Evolutionary conservation across 2,113 vertebrate genomes (phyloP).

Genomic region (Elanoides forficatus): DNA sequence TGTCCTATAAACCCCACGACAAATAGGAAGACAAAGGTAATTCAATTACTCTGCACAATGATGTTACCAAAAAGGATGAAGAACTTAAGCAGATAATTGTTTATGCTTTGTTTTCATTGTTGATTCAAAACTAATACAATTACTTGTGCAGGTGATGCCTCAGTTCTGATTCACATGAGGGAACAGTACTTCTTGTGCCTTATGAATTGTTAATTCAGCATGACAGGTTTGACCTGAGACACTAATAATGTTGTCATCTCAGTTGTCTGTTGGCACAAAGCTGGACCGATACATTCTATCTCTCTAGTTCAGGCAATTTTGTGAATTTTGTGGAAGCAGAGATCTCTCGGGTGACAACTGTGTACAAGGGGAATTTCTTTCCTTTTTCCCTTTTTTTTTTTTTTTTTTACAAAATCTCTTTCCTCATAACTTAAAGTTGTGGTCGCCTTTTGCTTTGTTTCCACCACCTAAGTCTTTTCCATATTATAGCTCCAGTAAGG

Average conservation of each 20-base stretch:
- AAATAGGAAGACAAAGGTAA: conserved; percentile 11
- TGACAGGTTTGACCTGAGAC: conserved; percentile 16
- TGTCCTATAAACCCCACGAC: not conserved
- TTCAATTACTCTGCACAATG: not conserved
- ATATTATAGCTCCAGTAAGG: not conserved
- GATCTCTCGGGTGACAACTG: not conserved
- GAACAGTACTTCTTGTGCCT: not conserved
- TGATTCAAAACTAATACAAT: conserved; percentile 47
- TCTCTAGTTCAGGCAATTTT: not conserved
- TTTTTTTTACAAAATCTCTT: not conserved
- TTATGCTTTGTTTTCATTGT: conserved; percentile 18
- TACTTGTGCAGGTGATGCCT: conserved; percentile 51
- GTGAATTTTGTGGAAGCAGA: not conserved
- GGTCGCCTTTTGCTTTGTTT: not conserved
- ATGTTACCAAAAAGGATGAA: conserved; percentile 26
- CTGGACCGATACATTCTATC: not conserved
- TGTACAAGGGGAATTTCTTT: not conserved
- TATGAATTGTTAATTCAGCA: not conserved
- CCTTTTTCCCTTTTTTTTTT: accelerated
- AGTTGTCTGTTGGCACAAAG: not conserved
- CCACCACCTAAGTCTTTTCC: not conserved
- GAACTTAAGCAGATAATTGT: conserved; percentile 42
- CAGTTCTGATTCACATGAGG: conserved; percentile 2
- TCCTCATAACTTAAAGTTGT: not conserved
- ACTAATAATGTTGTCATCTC: conserved; percentile 5